Evolutionary conservation across 2,888 invertebrate genomes (phyloP), one percentile per base, ranked within the genome.

Genomic region (Trichopoda pennipes): DNA sequence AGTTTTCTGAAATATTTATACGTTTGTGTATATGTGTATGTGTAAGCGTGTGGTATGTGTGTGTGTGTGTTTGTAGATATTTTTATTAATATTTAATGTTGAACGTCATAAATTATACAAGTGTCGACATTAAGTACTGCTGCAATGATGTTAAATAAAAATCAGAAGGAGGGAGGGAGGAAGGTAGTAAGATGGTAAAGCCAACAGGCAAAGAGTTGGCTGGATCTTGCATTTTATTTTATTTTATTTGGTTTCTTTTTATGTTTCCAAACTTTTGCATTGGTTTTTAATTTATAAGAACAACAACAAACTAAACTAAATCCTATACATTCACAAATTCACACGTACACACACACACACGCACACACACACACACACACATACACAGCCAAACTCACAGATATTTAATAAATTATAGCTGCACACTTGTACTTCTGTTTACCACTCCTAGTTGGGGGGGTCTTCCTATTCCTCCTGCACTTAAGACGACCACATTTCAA

Each of bases 51-150:
- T 38, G 12, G n/a, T n/a, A n/a, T n/a, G n/a, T 63, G 32, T 44
- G 9, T 42, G 23, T 51, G 55, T 72, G 14, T 21, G 8, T 74
- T 21, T 38, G 12, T 86, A 88, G 87, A 87, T 88, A 87, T 88
- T 87, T 87, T 89, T 89, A 89, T 89, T 89, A 89, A 89, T 85
- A 80, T 84, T 83, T 80, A 83, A 78, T 88, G 87, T 86, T 86
- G 86, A 85, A 86, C 86, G 86, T 88, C 88, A 89, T 89, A 89
- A 89, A 89, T 89, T 89, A 89, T 88, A 88, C 86, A 80, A 84
- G 85, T 85, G 84, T 84, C 80, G 83, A 84, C 85, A 84, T 81
- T 82, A 84, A 84, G 84, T 80, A 80, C 80, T 83, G 75, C 81
- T 81, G 80, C 80, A 72, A 56, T 60, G 56, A 66, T 60, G 60